Conservation (phyloP, 2,797 vertebrate genomes). For the Tiaroga cobitis region DNA sequence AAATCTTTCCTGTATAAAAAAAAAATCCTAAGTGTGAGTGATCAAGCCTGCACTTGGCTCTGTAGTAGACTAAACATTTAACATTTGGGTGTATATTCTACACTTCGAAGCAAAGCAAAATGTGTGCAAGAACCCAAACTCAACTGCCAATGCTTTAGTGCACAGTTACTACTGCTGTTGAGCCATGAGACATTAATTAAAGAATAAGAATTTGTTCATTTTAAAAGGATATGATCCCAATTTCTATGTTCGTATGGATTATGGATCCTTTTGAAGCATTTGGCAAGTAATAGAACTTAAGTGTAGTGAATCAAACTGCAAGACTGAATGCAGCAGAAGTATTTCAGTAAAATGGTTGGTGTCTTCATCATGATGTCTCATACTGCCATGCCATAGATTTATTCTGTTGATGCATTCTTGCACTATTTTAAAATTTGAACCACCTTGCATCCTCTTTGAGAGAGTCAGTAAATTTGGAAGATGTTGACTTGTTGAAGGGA, state of each 20-base stretch:
- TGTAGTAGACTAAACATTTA: slow-evolving; percentile 32
- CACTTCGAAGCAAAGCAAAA: neutral
- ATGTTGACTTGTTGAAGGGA: slow-evolving; percentile 89
- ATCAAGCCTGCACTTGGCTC: neutral
- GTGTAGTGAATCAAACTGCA: neutral
- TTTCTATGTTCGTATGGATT: neutral
- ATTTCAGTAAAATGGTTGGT: neutral
- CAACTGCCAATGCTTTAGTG: neutral
- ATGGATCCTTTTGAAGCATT: slow-evolving; percentile 4
- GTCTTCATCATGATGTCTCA: neutral
- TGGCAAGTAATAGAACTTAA: neutral
- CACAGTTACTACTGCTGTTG: neutral
- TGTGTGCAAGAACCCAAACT: neutral
- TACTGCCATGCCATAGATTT: neutral
- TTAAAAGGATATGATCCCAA: neutral
- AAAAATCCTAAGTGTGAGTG: neutral
- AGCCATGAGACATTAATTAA: neutral
- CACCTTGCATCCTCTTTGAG: slow-evolving; percentile 97
- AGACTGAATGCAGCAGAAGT: neutral
- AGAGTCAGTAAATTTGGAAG: slow-evolving; percentile 89
- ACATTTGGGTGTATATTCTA: neutral
- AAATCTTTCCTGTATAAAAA: slow-evolving; percentile 86
- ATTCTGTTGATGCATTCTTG: slow-evolving; percentile 6
- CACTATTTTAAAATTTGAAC: slow-evolving; percentile 5
- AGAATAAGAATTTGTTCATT: neutral